A percentile compares a stretch with the other conserved stretches of the same genome.
phyloP scores from a whole-genome alignment of 2,888 invertebrate species.

The Piscicola geometra region DNA sequence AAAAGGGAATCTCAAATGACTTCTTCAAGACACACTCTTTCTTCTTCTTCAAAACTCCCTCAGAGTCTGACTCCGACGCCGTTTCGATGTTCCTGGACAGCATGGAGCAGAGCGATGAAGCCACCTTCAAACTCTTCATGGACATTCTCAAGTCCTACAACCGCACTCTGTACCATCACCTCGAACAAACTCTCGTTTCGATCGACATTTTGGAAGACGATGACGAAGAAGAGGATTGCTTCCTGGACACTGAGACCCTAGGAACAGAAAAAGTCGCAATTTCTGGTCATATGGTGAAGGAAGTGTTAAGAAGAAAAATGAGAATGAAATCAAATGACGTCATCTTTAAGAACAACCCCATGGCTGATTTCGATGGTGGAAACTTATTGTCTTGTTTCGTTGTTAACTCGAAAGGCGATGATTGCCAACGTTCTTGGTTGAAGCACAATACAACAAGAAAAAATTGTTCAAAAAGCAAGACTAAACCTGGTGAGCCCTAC shows the following conservation, averaged over 20 bases:
- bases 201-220: constrained; percentile 38
- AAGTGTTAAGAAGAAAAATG: constrained; percentile 21
- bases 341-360: constrained; percentile 26
- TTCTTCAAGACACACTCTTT: constrained; percentile 29
- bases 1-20: constrained; percentile 21
- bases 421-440: constrained; percentile 41
- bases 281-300: constrained; percentile 40
- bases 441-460: constrained; percentile 36
- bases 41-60: background rate
- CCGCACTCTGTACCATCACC: constrained; percentile 38
- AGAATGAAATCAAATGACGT: background rate
- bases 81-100: constrained; percentile 41
- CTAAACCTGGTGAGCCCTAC: constrained; percentile 13
- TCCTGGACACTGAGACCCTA: background rate
- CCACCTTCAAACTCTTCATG: constrained; percentile 41
- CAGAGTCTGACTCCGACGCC: constrained; percentile 35
- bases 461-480: background rate
- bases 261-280: constrained; percentile 34
- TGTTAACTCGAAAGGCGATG: constrained; percentile 39
- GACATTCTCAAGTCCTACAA: constrained; percentile 42
- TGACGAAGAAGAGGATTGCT: constrained; percentile 37
- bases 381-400: constrained; percentile 42
- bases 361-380: constrained; percentile 33
- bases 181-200: constrained; percentile 41
- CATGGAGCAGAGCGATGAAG: constrained; percentile 40